phyloP scores from a whole-genome alignment of 2,113 vertebrate genomes.

The Anhinga rufa region DNA sequence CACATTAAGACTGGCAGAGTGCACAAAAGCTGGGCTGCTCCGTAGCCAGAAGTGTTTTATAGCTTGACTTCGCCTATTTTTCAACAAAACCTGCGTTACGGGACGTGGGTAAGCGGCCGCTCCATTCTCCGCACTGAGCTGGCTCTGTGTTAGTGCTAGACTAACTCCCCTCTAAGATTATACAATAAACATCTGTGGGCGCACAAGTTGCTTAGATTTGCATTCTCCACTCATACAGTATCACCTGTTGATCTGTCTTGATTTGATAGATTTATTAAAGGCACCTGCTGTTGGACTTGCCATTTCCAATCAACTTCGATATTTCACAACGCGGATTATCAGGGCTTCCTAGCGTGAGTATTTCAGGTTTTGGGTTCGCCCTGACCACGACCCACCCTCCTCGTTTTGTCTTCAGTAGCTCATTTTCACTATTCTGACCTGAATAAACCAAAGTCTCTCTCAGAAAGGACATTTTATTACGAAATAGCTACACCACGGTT shows the following conservation, averaged over 20 bases:
- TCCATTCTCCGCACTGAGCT: accelerated
- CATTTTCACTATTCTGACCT: background rate
- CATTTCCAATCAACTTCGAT: accelerated
- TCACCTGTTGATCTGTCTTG: background rate
- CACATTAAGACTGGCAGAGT: background rate
- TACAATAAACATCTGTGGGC: accelerated
- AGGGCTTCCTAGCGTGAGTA: background rate
- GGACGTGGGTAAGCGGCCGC: background rate
- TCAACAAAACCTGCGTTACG: background rate
- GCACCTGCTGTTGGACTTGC: background rate
- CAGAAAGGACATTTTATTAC: background rate
- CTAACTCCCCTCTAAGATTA: background rate
- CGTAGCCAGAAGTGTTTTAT: background rate
- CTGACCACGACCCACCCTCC: background rate
- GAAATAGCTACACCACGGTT: background rate
- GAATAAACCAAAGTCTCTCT: background rate
- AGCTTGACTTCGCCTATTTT: background rate
- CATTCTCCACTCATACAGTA: background rate
- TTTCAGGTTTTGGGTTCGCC: background rate
- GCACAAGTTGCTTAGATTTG: accelerated
- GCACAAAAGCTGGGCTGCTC: background rate
- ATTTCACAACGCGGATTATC: background rate
- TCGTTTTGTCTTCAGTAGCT: background rate
- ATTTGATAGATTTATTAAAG: background rate
- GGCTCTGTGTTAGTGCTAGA: background rate